These are phyloP conservation scores for Falco berigora DNA, from an alignment of 2,797 vertebrate genomes.

Conservation along the genomic window DNA sequence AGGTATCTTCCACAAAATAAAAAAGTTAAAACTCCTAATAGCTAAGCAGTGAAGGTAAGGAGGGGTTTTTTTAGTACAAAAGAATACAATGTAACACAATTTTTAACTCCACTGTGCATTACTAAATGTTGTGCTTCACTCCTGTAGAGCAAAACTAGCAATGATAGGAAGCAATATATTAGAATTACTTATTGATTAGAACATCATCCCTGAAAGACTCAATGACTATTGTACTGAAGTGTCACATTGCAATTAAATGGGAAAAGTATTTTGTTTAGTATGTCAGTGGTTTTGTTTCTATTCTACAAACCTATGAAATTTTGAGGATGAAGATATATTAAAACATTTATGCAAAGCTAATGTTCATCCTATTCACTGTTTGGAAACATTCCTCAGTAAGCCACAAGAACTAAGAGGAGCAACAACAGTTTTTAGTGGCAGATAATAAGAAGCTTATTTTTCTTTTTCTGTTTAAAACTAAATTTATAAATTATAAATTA, in stretches of 20 bases:
- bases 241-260: background rate
- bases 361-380: background rate
- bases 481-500: background rate
- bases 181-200: background rate
- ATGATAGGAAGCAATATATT: background rate
- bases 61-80: background rate
- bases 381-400: background rate
- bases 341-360: background rate
- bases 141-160: background rate
- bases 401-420: background rate
- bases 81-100: background rate
- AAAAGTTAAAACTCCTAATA: background rate
- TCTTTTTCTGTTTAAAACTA: background rate
- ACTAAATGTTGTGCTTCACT: background rate
- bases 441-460: background rate
- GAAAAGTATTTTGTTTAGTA: background rate
- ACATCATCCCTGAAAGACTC: background rate
- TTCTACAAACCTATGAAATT: background rate
- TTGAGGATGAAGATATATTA: background rate
- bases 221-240: background rate
- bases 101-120: background rate
- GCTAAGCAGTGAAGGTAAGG: background rate
- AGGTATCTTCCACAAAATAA: background rate
- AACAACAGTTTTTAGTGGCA: background rate
- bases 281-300: background rate